Evolutionary conservation across 2,113 vertebrate genomes (phyloP), one percentile per base, ranked within the genome.

Genomic region (Balaeniceps rex): DNA sequence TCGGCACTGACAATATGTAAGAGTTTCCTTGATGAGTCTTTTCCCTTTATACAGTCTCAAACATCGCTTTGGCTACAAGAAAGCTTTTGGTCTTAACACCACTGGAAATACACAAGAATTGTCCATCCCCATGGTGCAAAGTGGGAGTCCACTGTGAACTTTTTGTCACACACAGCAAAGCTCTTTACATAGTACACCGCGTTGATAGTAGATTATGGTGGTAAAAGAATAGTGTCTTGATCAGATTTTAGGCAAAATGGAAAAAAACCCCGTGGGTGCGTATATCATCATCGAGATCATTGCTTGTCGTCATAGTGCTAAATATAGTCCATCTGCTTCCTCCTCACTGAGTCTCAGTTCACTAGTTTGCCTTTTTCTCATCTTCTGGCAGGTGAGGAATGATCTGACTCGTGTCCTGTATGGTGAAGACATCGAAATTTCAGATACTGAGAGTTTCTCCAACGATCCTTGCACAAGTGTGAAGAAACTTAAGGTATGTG

Each of bases 391-490:
- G 99, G 99, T 99, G 98, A 99, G 99, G 96, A 99, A 99, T 44
- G 99, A 99, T 98, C 98, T 99, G 96, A 99, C 99, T 8, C 99
- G 95, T 4, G 99, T 99, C 96, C 98, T 99, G 68, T 99, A 99
- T 84, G 99, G 99, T 26, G 99, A 99, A 87, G 98, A 99, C 97
- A 99, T 99, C 8, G 99, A 99, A 97, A 99, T 99, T 71, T 99
- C 99, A 11, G 99, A 99, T 77, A 99, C 99, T 1, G 99, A 99
- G 97, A 99, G 99, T 96, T 99, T 99, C 98, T 99, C 99, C 95
- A 99, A 99, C 22, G 99, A 99, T 96, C 99, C 99, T 61, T 99
- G 99, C 95, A 98, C 99, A 92, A 99, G 99, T 79, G 99, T 99
- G 83, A 99, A 99, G 97, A 99, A 99, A 87, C 99, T 99, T 18